Base-by-base conservation (phyloP, 2,888 invertebrate species). In the Hyposoter dolosus region DNA sequence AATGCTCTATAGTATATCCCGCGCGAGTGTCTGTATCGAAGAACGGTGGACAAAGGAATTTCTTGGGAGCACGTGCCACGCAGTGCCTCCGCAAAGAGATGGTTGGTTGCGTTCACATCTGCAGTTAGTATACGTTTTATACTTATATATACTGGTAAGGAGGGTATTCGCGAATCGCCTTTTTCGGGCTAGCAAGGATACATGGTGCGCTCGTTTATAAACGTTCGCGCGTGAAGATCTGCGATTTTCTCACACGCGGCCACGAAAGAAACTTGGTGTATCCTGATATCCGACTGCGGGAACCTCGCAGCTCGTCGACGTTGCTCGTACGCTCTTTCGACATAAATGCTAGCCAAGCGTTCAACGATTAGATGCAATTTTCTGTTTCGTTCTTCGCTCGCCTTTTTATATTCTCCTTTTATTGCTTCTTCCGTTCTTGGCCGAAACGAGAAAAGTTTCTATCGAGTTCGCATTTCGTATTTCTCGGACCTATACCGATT, bases 261-360 rank as follows among this genome's bases (percentile, higher is more conserved):
- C 65, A 66, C 28, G 60, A 60, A 60, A 45, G 40, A 77, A 66
- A 43, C 66, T 35, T 68, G 35, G 65, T 72, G 65, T 72, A 50
- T 35, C 32, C 72, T 65, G 81, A 65, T 53, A 81, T 74, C 47
- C 72, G 50, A 12, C 53, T 53, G 35, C 76, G 76, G 28, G n/a
- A 47, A 60, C 28, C 56, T 53, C 40, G 60, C 32, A 69, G 87
- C 80, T 83, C 85, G 88, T 89, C 89, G 88, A 35, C 35, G 88
- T 89, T 89, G 88, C 89, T 91, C 91, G 90, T 90, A 69, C 60
- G 71, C 72, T 63, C 66, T 68, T 85, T 85, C 83, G 76, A 75
- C 75, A 68, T 68, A 68, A 66, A 69, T 45, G 60, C 69, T 28
- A 45, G 71, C 28, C 56, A 40, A 56, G 69, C 69, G 47, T 79